Percentiles rank a stretch among this genome's conserved stretches.
Evolutionary conservation across 2,888 invertebrate genomes (phyloP).

Genomic region (Drosophila nigricruria): DNA sequence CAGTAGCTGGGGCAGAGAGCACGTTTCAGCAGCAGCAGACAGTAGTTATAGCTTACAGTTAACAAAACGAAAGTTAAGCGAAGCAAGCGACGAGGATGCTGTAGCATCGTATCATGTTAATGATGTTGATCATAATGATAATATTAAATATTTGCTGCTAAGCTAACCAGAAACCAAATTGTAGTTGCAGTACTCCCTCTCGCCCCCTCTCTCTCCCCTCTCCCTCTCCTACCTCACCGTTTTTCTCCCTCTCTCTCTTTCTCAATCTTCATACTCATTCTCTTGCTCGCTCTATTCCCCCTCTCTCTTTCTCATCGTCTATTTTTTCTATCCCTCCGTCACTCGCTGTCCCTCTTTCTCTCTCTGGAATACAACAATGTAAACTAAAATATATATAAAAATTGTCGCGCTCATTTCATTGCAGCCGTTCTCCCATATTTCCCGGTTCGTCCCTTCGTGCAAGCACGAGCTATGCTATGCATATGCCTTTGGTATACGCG

Average conservation of each 20-base stretch:
- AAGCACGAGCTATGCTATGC: constrained; percentile 32
- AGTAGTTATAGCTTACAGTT: constrained; percentile 25
- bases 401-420: constrained; percentile 64
- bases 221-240: fast-evolving
- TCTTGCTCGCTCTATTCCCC: no score
- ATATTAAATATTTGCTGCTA: constrained; percentile 1
- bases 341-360: neutral
- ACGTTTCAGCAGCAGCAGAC: neutral
- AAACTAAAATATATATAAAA: neutral
- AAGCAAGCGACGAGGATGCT: constrained; percentile 35
- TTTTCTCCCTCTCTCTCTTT: neutral
- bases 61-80: constrained; percentile 28
- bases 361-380: neutral
- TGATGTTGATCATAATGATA: constrained; percentile 2
- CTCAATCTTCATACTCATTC: no score
- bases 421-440: constrained; percentile 13
- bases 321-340: neutral
- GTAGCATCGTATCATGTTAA: neutral
- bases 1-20: neutral
- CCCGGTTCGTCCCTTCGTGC: constrained; percentile 3
- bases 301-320: neutral
- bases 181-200: neutral
- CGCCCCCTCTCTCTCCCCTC: neutral
- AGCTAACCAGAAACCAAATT: constrained; percentile 1
- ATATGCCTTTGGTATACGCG: constrained; percentile 1